Conservation (phyloP, 2,113 vertebrate species). For the Sus scrofa region T2T-Sscrofa CM000823.6:25409501-25410000, state of each 20-base stretch:
- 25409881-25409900: neutral
- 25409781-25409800: neutral
- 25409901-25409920: neutral
- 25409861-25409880: neutral
- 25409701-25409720: neutral
- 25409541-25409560: too few species aligned
- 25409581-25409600: too few species aligned
- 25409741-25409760: neutral
- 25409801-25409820: neutral
- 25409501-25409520: too few species aligned
- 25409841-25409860: neutral
- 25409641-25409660: too few species aligned
- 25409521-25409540: too few species aligned
- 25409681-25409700: neutral
- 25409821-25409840: neutral
- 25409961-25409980: neutral
- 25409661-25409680: too few species aligned
- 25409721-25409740: neutral
- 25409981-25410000: neutral
- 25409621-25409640: too few species aligned
- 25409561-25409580: too few species aligned
- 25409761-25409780: neutral
- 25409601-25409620: too few species aligned
- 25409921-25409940: neutral
- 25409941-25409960: neutral